phyloP scores from a whole-genome alignment of 2,888 invertebrate genomes.

The Thymelicus sylvestris region DNA sequence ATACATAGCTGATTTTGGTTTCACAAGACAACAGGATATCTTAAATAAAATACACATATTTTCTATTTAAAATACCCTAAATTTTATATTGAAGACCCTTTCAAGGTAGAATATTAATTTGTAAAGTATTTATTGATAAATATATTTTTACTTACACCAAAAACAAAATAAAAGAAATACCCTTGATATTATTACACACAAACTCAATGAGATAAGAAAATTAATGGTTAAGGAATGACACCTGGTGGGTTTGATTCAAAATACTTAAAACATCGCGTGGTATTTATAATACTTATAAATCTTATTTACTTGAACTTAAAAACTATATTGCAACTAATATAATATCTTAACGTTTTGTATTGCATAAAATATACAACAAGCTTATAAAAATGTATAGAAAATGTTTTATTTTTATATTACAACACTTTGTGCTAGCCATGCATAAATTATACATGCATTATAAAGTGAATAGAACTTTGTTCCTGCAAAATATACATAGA shows the following conservation, averaged over 20 bases:
- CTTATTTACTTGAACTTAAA: constrained; percentile 40
- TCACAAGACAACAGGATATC: background rate
- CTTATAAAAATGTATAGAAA: constrained; percentile 23
- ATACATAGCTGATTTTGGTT: too few relatives aligned
- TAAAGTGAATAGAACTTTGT: constrained; percentile 68
- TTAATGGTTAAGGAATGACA: constrained; percentile 50
- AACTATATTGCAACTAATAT: constrained; percentile 52
- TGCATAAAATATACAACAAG: constrained; percentile 61
- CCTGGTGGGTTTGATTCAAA: constrained; percentile 65
- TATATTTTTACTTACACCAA: background rate
- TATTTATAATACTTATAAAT: constrained; percentile 60
- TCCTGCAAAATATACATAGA: constrained; percentile 71
- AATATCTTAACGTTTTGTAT: constrained; percentile 44
- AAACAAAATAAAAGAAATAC: background rate
- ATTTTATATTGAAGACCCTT: background rate
- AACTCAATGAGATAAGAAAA: background rate
- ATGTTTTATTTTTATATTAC: constrained; percentile 44
- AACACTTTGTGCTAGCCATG: constrained; percentile 71
- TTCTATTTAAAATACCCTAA: background rate
- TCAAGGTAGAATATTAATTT: background rate
- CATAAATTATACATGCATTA: constrained; percentile 51
- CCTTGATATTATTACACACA: background rate
- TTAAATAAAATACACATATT: background rate
- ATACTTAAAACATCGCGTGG: constrained; percentile 42
- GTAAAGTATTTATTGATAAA: background rate